Base-by-base conservation (phyloP, 2,113 vertebrate genomes). In the Corydoras maculifer region DNA sequence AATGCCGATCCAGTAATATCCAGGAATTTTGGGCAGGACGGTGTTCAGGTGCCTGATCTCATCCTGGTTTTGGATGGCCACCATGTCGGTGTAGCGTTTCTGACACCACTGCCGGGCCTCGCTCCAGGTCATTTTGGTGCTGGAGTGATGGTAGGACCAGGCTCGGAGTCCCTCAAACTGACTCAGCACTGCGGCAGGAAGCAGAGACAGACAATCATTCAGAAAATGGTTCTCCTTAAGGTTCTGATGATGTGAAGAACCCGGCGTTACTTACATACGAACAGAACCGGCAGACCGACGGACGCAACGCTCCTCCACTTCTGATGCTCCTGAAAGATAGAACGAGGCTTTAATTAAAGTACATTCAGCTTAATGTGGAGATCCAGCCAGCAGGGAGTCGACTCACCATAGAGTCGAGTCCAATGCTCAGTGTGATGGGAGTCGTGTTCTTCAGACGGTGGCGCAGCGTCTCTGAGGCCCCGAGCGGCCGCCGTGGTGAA, bases 1-100 rank as follows among this genome's bases (percentile, higher is more conserved):
- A 75, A 98, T 94, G 14, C 96, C 96, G 0, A 98, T 98, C 96
- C 96, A 99, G 77, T 98, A 98, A 76, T 99, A 92, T 0, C 0
- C 53, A 0, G 0, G 0, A 0, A 78, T 73, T 31, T 1, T 53
- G 8, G 94, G 94, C 11, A 98, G 67, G 73, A 30, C 51, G 0
- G 9, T 4, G 2, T 91, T 91, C 74, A 99, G 93, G 76, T 97
- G 75, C 11, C 43, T 13, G 0, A 94, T 94, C 84, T 99, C 96
- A 1, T 69, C 79, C 81, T 91, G 84, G 81, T 98, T 98, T 85
- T 98, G 94, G 81, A 99, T 99, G 0, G 94, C 96, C 78, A 98
- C 95, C 79, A 99, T 86, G 69, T 99, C 93, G 0, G 95, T 98
- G 82, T 89, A 93, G 61, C 53, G 0, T 2, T 14, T 29, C 81